phyloP scores from a whole-genome alignment of 2,888 invertebrate genomes.

The Nephrotoma guestfalica region DNA sequence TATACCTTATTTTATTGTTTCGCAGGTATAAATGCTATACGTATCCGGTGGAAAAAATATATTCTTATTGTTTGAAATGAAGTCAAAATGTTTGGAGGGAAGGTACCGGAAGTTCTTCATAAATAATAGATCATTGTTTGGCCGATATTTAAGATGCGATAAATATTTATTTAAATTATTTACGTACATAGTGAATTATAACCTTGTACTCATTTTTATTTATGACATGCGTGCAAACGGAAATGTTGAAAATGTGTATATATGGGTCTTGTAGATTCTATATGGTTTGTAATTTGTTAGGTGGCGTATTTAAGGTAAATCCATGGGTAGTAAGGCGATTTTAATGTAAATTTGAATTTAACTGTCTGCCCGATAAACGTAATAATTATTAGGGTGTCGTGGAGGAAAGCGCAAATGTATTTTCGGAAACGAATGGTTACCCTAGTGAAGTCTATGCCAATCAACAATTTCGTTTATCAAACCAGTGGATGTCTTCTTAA shows the following conservation, averaged over 20 bases:
- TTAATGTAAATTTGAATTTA: not conserved
- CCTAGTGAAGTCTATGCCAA: too few species aligned
- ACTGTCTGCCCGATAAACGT: too few species aligned
- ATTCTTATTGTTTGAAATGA: not conserved
- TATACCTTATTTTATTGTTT: not conserved
- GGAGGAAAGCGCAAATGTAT: too few species aligned
- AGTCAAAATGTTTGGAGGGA: not conserved
- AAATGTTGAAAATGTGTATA: not conserved
- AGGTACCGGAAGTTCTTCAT: not conserved
- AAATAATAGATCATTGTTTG: not conserved
- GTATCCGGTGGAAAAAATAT: not conserved
- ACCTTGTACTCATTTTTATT: not conserved
- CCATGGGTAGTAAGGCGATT: not conserved
- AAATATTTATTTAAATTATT: not conserved
- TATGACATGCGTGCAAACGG: not conserved
- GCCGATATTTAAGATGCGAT: not conserved
- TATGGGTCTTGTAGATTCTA: not conserved
- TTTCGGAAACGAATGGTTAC: too few species aligned
- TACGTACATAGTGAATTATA: not conserved
- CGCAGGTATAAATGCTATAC: not conserved
- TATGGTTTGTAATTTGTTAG: not conserved
- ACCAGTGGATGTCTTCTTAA: too few species aligned
- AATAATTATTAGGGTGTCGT: too few species aligned
- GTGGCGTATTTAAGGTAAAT: not conserved
- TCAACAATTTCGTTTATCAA: too few species aligned